These are phyloP conservation scores for Polylopha cassiicola DNA, from an alignment of 2,888 invertebrate species.

Conservation along the genomic window DNA sequence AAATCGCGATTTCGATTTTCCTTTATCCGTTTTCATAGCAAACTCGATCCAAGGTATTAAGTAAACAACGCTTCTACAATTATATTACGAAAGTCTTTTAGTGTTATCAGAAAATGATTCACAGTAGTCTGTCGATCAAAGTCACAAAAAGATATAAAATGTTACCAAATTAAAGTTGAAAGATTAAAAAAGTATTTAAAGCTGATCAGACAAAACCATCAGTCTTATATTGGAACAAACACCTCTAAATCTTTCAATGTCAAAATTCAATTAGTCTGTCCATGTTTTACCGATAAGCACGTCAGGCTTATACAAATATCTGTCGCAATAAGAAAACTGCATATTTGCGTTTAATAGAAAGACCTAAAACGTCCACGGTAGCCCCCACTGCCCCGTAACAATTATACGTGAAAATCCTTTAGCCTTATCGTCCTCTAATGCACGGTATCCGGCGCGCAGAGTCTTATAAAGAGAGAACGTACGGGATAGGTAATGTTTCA, in stretches of 20 bases:
- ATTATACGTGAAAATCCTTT: slow-evolving; percentile 8
- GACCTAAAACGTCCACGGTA: slow-evolving; percentile 21
- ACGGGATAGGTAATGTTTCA: slow-evolving; percentile 13
- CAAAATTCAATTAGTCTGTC: slow-evolving; percentile 25
- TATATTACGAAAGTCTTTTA: slow-evolving; percentile 14
- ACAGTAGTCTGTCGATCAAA: too few relatives aligned
- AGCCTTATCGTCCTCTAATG: slow-evolving; percentile 12
- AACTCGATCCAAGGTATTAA: too few relatives aligned
- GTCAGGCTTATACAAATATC: too few relatives aligned
- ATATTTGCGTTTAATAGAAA: slow-evolving; percentile 1
- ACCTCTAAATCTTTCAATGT: slow-evolving; percentile 30
- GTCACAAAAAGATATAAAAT: too few relatives aligned
- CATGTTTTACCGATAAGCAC: slow-evolving; percentile 24
- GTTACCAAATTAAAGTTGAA: too few relatives aligned
- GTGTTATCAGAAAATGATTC: slow-evolving; percentile 16
- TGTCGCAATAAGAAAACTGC: slow-evolving; percentile 7
- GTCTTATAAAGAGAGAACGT: slow-evolving; percentile 8
- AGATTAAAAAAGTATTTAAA: slow-evolving; percentile 27
- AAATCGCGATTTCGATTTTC: too few relatives aligned
- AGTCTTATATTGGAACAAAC: slow-evolving; percentile 34
- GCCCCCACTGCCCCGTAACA: slow-evolving; percentile 19
- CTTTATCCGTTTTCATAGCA: too few relatives aligned
- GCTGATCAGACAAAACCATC: slow-evolving; percentile 34
- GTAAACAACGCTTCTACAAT: too few relatives aligned
- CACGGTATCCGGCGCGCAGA: slow-evolving; percentile 18